Base-by-base conservation (phyloP, 2,113 vertebrate species). In the Spilogale gracilis region DNA sequence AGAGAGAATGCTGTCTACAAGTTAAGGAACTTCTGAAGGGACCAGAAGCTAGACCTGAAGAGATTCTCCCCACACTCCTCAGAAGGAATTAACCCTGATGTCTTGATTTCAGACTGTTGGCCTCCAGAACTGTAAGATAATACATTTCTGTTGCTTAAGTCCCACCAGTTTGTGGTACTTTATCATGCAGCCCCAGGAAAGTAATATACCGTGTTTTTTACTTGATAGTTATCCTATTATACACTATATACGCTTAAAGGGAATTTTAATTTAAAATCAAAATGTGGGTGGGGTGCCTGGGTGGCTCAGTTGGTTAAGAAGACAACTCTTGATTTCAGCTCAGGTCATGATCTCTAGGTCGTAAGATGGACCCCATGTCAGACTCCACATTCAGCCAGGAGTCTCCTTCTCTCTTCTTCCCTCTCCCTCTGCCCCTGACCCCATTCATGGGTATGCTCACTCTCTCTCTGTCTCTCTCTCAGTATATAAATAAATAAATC, bases 191-290 rank as follows among this genome's bases (percentile, higher is more conserved):
- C 12, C 23, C 56, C 58, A 80, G 16, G n/a, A 82, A 88, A 92
- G 21, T 73, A 67, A 50, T 38, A 74, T 12, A 73, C 27, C 25
- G 52, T 43, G n/a, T 18, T 92, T n/a, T 50, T 32, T 2, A 11
- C 11, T 25, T 61, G 30, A n/a, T 27, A 73, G 76, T 87, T 95
- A 92, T 79, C 9, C 65, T 81, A 71, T 93, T 91, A 94, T 58
- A 73, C 95, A 89, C 50, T 89, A 85, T 27, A 38, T 54, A 84
- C 45, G 95, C 78, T 94, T 25, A 74, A 89, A 96, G 69, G 9
- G 4, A 78, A 85, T 54, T 96, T 95, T 96, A 96, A 95, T 56
- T 82, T 95, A 92, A 96, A 95, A 78, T 86, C 7, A 45, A 93
- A 94, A 87, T 8, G 58, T 45, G 38, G 9, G 71, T 45, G 67